Conservation (phyloP, 1,140 invertebrate species). For the Phortica variegata region DNA sequence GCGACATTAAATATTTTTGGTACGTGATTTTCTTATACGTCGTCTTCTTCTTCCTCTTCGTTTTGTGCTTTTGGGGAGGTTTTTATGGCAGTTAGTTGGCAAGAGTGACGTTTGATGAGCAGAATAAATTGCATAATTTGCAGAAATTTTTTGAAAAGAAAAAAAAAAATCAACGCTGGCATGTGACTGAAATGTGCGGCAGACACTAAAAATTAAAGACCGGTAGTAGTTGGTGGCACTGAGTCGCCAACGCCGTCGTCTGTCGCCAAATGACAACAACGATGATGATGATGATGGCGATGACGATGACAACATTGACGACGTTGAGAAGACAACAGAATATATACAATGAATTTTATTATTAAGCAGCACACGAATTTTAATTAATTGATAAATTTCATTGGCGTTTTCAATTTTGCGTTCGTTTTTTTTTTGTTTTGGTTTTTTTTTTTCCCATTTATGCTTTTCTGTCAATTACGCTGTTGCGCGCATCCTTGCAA, state of each 20-base stretch:
- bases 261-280: slow-evolving; percentile 21
- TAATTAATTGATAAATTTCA: slow-evolving; percentile 55
- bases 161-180: too few species aligned
- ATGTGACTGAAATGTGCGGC: not conserved
- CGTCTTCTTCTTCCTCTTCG: too few species aligned
- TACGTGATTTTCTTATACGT: too few species aligned
- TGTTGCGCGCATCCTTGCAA: slow-evolving; percentile 22
- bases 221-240: too few species aligned
- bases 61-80: too few species aligned
- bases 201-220: slow-evolving; percentile 50
- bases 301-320: slow-evolving; percentile 7
- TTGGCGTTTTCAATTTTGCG: not conserved
- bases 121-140: slow-evolving; percentile 54
- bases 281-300: slow-evolving; percentile 12
- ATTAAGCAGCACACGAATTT: slow-evolving; percentile 48
- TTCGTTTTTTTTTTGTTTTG: too few species aligned
- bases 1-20: too few species aligned
- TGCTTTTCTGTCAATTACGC: too few species aligned
- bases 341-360: slow-evolving; percentile 29
- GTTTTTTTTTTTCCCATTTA: too few species aligned
- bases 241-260: slow-evolving; percentile 14
- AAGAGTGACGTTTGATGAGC: too few species aligned
- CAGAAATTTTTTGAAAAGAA: slow-evolving; percentile 33
- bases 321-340: slow-evolving; percentile 20
- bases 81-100: too few species aligned